Conservation (phyloP, 2,888 invertebrate genomes). For the Rosalia funebris region DNA sequence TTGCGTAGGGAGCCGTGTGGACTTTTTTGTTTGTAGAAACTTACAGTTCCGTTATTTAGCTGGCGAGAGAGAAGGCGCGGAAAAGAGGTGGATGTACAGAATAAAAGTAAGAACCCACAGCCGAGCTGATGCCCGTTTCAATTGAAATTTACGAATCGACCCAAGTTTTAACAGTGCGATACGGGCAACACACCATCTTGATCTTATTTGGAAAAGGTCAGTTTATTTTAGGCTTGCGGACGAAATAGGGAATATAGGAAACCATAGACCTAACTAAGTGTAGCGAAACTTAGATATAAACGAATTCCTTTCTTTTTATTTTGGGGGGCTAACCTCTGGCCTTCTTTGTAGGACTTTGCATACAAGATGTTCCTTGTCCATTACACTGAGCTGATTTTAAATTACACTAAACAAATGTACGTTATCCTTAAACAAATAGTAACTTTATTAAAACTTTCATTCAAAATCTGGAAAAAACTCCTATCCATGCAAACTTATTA, state of each 20-base stretch:
- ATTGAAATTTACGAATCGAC: constrained; percentile 56
- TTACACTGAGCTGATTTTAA: too few species aligned
- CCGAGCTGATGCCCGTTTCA: constrained; percentile 45
- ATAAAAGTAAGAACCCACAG: constrained; percentile 28
- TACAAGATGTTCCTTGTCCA: too few species aligned
- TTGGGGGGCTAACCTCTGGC: too few species aligned
- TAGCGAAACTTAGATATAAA: constrained; percentile 12
- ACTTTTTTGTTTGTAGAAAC: constrained; percentile 22
- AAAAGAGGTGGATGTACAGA: constrained; percentile 17
- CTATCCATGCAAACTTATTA: too few species aligned
- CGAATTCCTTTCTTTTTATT: too few species aligned
- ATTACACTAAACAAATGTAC: too few species aligned
- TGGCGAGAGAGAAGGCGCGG: constrained; percentile 11
- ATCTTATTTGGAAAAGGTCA: constrained; percentile 57
- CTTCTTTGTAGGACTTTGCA: too few species aligned
- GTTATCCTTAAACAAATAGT: too few species aligned
- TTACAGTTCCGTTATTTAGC: constrained; percentile 19
- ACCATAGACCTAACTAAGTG: constrained; percentile 15
- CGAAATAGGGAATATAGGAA: constrained; percentile 45
- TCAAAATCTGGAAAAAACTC: too few species aligned
- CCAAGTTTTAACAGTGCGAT: constrained; percentile 50
- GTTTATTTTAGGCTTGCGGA: constrained; percentile 53
- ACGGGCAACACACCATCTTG: constrained; percentile 47
- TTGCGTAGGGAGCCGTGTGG: constrained; percentile 16
- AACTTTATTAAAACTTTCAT: too few species aligned